Percentiles rank a stretch among this genome's conserved stretches.
phyloP scores from a whole-genome alignment of 2,797 vertebrate species.

The Brotula barbata region DNA sequence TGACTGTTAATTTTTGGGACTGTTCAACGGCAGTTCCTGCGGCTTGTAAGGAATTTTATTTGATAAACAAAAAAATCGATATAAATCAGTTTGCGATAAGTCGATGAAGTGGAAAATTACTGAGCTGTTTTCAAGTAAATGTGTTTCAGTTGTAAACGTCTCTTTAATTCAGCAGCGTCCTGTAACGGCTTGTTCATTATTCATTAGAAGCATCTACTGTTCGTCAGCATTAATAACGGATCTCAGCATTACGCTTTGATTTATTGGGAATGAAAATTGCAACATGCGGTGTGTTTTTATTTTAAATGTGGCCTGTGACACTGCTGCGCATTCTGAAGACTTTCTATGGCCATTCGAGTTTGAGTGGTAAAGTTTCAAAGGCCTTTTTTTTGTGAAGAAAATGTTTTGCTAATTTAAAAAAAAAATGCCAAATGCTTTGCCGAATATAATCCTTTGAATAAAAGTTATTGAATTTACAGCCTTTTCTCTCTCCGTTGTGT shows the following conservation, averaged over 20 bases:
- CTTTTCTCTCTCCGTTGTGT: neutral
- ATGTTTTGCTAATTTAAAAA: neutral
- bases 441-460: neutral
- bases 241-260: neutral
- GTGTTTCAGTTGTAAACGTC: slow-evolving; percentile 24
- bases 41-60: slow-evolving; percentile 20
- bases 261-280: neutral
- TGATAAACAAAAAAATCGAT: slow-evolving; percentile 31
- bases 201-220: slow-evolving; percentile 1
- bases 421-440: neutral
- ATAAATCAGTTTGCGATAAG: slow-evolving; percentile 14
- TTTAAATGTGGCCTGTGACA: neutral
- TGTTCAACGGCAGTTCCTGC: slow-evolving; percentile 36
- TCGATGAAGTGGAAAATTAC: slow-evolving; percentile 28
- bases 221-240: slow-evolving; percentile 2
- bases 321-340: neutral
- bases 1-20: slow-evolving; percentile 15
- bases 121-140: slow-evolving; percentile 27
- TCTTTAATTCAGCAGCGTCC: slow-evolving; percentile 43
- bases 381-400: neutral
- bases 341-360: neutral
- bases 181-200: slow-evolving; percentile 30
- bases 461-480: slow-evolving; percentile 1
- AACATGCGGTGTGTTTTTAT: neutral
- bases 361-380: slow-evolving; percentile 5